Conservation (phyloP, 2,113 vertebrate species). For the Equus quagga region DNA sequence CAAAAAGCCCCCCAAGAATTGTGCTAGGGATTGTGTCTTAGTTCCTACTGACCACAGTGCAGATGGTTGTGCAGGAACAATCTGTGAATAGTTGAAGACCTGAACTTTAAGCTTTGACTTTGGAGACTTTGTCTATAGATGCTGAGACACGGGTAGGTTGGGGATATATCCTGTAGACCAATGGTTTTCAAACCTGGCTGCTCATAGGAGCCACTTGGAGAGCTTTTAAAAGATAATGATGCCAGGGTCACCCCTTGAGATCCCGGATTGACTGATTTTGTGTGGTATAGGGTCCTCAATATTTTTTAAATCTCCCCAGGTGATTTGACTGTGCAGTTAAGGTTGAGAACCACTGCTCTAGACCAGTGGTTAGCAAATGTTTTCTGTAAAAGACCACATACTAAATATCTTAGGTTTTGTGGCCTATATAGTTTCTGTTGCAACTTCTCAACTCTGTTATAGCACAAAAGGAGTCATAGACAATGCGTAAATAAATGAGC, state of each 20-base stretch:
- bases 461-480: neutral
- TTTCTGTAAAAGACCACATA: neutral
- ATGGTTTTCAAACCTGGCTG: neutral
- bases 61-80: neutral
- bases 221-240: neutral
- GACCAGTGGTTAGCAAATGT: neutral
- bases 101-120: neutral
- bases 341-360: neutral
- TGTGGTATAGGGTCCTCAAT: neutral
- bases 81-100: neutral
- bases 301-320: neutral
- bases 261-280: neutral
- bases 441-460: neutral
- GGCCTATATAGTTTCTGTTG: neutral
- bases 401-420: slow-evolving; percentile 5
- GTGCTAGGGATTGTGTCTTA: neutral
- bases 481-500: neutral
- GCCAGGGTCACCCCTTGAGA: neutral
- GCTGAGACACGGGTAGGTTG: neutral
- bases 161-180: neutral
- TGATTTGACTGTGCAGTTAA: neutral
- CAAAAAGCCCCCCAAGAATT: neutral
- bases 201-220: neutral
- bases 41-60: neutral
- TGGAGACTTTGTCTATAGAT: neutral